Conservation (phyloP, 92 coral and sea anemone genomes). For the Parazoanthus darwini region DNA sequence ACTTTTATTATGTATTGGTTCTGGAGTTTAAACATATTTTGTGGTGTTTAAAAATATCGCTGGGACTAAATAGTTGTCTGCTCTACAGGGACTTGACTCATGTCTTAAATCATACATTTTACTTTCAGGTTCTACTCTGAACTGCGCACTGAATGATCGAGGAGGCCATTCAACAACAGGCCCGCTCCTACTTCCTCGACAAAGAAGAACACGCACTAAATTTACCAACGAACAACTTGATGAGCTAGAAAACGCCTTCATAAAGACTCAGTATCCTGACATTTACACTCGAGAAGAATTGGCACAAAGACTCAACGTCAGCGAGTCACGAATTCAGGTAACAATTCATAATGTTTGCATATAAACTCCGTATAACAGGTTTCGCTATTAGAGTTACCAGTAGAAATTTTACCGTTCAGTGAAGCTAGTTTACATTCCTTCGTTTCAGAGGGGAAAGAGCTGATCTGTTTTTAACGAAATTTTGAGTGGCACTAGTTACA, state of each 20-base stretch:
- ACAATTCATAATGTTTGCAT: neutral
- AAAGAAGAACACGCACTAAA: conserved; percentile 90
- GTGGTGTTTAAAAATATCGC: neutral
- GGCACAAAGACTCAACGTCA: conserved; percentile 62
- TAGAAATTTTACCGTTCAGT: neutral
- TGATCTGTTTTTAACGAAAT: too few relatives aligned
- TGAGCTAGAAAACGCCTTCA: conserved; percentile 63
- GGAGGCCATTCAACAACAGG: conserved; percentile 10
- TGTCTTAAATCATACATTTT: neutral
- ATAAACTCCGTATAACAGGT: neutral
- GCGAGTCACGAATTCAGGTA: conserved; percentile 73
- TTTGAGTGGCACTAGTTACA: too few relatives aligned
- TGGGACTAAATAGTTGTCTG: too few relatives aligned
- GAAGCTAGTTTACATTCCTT: neutral
- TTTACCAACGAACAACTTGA: conserved; percentile 55
- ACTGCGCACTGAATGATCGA: conserved; percentile 23
- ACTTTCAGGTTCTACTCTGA: conserved; percentile 17
- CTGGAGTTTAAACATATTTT: too few relatives aligned
- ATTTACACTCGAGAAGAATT: conserved; percentile 63
- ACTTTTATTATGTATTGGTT: too few relatives aligned
- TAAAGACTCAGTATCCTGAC: conserved; percentile 66
- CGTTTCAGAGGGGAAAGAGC: neutral
- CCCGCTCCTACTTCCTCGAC: conserved; percentile 37
- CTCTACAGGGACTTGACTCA: neutral
- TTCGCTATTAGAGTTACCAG: neutral